Evolutionary conservation across 2,888 invertebrate genomes (phyloP).

Genomic region (Macaria notata): DNA sequence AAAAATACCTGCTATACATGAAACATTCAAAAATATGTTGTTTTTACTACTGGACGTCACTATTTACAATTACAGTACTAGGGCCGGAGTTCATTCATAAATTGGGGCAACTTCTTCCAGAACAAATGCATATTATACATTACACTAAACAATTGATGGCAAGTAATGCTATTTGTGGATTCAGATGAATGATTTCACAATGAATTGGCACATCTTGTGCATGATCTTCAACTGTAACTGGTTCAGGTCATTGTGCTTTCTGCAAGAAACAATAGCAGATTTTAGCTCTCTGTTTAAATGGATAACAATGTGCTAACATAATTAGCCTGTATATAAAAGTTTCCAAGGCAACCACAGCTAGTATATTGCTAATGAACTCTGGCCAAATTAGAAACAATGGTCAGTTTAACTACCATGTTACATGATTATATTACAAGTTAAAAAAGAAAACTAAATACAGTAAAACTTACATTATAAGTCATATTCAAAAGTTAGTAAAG

Average conservation of each 20-base stretch:
- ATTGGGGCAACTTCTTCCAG: neutral
- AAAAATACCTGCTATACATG: constrained; percentile 47
- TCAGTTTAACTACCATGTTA: constrained; percentile 5
- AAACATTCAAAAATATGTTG: constrained; percentile 49
- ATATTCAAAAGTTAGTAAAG: constrained; percentile 28
- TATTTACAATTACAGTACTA: constrained; percentile 41
- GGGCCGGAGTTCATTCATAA: constrained; percentile 18
- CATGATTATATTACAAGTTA: neutral
- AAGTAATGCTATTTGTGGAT: constrained; percentile 4
- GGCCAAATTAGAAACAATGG: constrained; percentile 8
- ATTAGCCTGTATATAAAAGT: no score
- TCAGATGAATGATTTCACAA: constrained; percentile 3
- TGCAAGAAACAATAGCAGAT: neutral
- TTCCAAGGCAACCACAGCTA: neutral
- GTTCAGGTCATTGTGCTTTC: neutral
- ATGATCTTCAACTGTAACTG: neutral
- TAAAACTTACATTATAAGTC: constrained; percentile 2
- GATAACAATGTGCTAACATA: no score
- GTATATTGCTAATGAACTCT: constrained; percentile 11
- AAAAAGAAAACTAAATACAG: neutral
- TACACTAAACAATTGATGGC: neutral
- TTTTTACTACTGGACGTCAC: constrained; percentile 54
- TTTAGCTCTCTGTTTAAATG: neutral
- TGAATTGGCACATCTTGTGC: constrained; percentile 8
- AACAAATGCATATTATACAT: neutral